phyloP scores from a whole-genome alignment of 1,140 invertebrate species.

The Drosophila busckii region DNA sequence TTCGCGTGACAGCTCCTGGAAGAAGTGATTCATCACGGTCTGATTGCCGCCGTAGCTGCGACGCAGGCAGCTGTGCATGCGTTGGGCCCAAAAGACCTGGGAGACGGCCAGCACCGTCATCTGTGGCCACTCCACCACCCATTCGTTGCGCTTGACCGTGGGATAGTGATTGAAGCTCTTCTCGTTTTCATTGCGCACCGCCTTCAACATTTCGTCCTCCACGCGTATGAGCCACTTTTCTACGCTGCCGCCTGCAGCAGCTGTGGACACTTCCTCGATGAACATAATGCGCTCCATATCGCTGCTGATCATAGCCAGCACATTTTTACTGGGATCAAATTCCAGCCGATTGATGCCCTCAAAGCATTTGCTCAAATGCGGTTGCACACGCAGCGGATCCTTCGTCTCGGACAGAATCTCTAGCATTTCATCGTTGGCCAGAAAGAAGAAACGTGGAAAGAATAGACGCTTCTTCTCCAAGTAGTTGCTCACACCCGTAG shows the following conservation, averaged over 20 bases:
- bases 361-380: constrained; percentile 95
- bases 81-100: constrained; percentile 93
- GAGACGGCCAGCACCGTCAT: constrained; percentile 93
- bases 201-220: constrained; percentile 89
- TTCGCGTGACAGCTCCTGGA: constrained; percentile 80
- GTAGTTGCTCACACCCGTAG: constrained; percentile 93
- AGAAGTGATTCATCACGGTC: constrained; percentile 81
- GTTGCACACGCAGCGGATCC: constrained; percentile 92
- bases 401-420: constrained; percentile 96
- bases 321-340: constrained; percentile 89
- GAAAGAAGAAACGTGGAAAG: constrained; percentile 96
- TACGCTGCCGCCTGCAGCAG: constrained; percentile 90
- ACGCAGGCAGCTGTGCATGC: constrained; percentile 85
- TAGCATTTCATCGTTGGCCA: constrained; percentile 97
- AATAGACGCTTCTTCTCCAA: constrained; percentile 94
- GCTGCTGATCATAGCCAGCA: constrained; percentile 90
- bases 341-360: constrained; percentile 86
- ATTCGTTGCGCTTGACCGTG: constrained; percentile 83
- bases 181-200: constrained; percentile 86
- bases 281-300: constrained; percentile 90
- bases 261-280: constrained; percentile 85
- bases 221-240: constrained; percentile 95
- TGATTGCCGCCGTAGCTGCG: constrained; percentile 79
- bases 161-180: constrained; percentile 86
- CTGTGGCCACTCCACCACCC: constrained; percentile 92